Base-by-base conservation (phyloP, 2,888 invertebrate genomes). In the Lomographa bimaculata region DNA sequence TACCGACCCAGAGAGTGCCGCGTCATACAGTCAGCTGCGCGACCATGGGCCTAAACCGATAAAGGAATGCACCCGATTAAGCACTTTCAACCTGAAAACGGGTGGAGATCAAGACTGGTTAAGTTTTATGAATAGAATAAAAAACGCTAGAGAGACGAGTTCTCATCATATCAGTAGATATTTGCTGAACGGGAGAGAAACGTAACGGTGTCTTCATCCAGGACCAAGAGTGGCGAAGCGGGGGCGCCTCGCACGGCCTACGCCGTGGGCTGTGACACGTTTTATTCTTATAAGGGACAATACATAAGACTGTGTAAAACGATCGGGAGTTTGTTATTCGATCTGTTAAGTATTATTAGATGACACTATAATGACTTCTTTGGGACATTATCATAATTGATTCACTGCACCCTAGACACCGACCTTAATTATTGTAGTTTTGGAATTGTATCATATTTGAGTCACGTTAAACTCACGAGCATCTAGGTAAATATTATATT, bases 1-100 rank as follows among this genome's bases (percentile, higher is more conserved):
- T 96, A 35, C 95, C 96, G 3, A 96, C 95, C 0, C 95, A 95
- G 70, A 90, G 96, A 64, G 93, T 96, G 9, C 95, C 96, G 0
- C 91, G 93, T 47, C 91, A 80, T 54, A 61, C 77, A 26, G 84
- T 85, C 3, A 76, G 63, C 61, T 71, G 74, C 47, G 61, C 71
- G 16, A 68, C 83, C 5, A 55, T 64, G 54, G 85, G 87, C 17
- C 71, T 85, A 12, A 76, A 87, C 64, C 85, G 86, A 62, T 86
- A 86, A 77, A 74, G 30, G 25, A 30, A 24, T 36, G 18, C 6
- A 36, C 18, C 12, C 7, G 20, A 39, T 25, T 43, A 11, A 4
- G 14, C 41, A 51, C 37, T 40, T 55, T 61, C 32, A 43, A 60
- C 59, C 56, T 47, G 50, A 64, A 61, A 46, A 64, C 46, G 69